Evolutionary conservation across 1,140 invertebrate species (phyloP), one percentile per base, ranked within the genome.

Genomic region (Drosophila nebulosa): DNA sequence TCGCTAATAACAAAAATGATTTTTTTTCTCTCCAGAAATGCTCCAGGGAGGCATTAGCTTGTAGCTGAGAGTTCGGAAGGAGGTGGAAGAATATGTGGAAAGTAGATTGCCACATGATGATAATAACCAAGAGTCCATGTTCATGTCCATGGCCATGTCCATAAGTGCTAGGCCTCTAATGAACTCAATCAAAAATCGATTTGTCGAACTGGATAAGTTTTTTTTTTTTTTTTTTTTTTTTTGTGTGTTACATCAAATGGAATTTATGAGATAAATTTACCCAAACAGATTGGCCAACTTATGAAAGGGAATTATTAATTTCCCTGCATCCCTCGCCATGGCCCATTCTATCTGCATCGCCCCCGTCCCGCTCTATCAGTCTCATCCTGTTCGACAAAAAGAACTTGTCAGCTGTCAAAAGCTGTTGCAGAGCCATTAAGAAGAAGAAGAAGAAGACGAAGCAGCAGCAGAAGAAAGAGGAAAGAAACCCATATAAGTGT

Each of bases 111-210:
- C 63, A 59, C 42, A 50, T 36, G 67, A 64, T 71, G 81, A 81
- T 81, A 86, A 86, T 71, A 78, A 46, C 7, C 39, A 36, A n/a
- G 39, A 46, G 39, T 9, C 16, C 39, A 46, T 46, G 16, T 46
- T 6, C 27, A 30, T 30, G 6, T 2, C 10, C 27, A 30, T 30
- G 18, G 9, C 16, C 18, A 46, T 46, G 7, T 46, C 30, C 30
- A 32, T 9, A 10, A 46, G 39, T 46, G 39, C 39, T 75, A n/a
- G 72, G 56, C 69, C 64, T 73, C 78, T 90, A 90, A 90, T 90
- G 89, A 90, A 90, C 84, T 89, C 89, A 90, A 90, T 90, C 89
- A 90, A 89, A 90, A 90, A 90, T 90, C 89, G 89, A 90, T 90
- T 90, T 90, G 84, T 72, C 61, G 52, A 67, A 67, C 63, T 76